phyloP scores from a whole-genome alignment of 2,797 vertebrate species.

The Protosalanx chinensis region DNA sequence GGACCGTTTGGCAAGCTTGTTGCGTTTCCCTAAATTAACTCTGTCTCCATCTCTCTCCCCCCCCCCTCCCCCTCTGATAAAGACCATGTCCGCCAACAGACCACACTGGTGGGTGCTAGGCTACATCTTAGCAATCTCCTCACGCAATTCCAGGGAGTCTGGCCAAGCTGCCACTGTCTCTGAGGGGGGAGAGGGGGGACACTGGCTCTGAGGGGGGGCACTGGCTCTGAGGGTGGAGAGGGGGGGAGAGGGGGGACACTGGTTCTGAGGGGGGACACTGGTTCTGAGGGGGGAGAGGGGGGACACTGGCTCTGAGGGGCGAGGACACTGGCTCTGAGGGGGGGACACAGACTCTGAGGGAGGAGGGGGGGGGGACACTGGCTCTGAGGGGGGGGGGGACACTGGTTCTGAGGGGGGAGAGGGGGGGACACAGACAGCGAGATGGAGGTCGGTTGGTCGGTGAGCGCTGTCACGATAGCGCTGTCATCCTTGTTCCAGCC shows the following conservation, averaged over 20 bases:
- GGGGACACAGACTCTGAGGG: not conserved
- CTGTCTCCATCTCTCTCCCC: too few relatives aligned
- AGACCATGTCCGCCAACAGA: not conserved
- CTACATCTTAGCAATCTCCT: conserved; percentile 26
- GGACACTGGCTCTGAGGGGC: not conserved
- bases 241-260: not conserved
- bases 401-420: not conserved
- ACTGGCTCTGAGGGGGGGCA: not conserved
- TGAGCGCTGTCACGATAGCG: not conserved
- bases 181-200: not conserved
- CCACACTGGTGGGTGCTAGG: not conserved
- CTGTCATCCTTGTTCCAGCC: not conserved
- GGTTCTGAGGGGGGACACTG: not conserved
- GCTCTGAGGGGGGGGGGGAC: not conserved
- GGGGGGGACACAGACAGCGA: not conserved
- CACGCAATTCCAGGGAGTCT: conserved; percentile 13
- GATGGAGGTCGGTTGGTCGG: not conserved
- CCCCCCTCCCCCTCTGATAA: too few relatives aligned
- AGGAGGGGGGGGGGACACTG: not conserved
- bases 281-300: not conserved
- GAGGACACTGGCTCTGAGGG: not conserved
- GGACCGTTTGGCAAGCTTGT: too few relatives aligned
- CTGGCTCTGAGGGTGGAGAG: not conserved
- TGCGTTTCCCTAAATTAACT: too few relatives aligned
- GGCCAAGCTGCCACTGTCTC: conserved; percentile 7